Evolutionary conservation across 2,797 vertebrate species (phyloP).

Genomic region (Melanotaenia parkinsoni): DNA sequence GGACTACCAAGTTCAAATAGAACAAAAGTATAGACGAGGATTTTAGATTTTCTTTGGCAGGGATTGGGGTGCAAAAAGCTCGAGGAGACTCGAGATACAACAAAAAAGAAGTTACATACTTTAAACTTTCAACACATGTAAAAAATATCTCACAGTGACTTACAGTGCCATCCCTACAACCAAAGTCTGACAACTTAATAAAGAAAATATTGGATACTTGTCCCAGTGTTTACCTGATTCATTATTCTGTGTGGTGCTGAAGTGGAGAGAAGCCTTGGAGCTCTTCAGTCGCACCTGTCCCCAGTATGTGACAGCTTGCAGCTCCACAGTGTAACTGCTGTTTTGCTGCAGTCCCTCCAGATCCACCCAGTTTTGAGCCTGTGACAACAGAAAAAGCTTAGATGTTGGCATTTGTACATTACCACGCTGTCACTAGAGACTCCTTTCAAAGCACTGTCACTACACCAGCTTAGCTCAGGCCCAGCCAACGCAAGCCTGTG

Average conservation of each 20-base stretch:
- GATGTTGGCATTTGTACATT: conserved; percentile 53
- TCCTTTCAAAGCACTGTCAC: conserved; percentile 54
- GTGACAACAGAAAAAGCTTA: conserved; percentile 44
- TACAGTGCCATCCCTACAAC: neutral
- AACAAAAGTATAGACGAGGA: neutral
- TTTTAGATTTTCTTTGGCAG: neutral
- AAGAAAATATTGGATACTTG: neutral
- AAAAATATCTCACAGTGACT: neutral
- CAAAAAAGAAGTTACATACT: neutral
- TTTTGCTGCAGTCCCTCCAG: conserved; percentile 89
- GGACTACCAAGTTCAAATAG: neutral
- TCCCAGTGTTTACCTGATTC: conserved; percentile 79
- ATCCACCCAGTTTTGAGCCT: conserved; percentile 88
- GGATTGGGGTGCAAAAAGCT: neutral
- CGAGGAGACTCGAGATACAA: neutral
- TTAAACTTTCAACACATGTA: too few relatives aligned
- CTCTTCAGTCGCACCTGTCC: conserved; percentile 94
- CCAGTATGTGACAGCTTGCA: conserved; percentile 94
- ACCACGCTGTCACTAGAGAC: conserved; percentile 58
- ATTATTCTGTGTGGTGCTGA: conserved; percentile 81
- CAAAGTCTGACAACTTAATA: conserved; percentile 11
- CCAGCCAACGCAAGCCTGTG: conserved; percentile 52
- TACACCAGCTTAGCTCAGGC: conserved; percentile 38
- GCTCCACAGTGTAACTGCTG: conserved; percentile 89
- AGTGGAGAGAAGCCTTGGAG: conserved; percentile 88